These are phyloP conservation scores for Sylvietta virens DNA, from an alignment of 2,113 vertebrate genomes.

Conservation along the genomic window DNA sequence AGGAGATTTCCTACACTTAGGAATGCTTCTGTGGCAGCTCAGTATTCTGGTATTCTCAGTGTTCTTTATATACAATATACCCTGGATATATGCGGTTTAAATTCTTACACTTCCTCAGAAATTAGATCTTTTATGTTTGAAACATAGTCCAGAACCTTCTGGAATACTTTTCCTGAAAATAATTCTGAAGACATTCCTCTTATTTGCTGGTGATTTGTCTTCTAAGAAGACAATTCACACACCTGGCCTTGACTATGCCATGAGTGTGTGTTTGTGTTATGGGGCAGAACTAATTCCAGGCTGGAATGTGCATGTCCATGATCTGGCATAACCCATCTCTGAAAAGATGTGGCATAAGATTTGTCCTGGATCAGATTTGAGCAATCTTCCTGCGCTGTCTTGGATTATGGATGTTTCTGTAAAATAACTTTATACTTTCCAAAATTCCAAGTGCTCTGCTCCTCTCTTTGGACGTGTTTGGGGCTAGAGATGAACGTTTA, in stretches of 20 bases:
- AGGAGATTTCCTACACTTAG: neutral
- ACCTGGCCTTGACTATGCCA: neutral
- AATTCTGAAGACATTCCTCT: neutral
- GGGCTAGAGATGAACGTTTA: neutral
- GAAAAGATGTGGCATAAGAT: neutral
- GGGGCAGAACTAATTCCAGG: neutral
- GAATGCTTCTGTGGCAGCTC: neutral
- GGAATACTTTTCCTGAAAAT: neutral
- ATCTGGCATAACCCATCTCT: neutral
- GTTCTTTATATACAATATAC: neutral
- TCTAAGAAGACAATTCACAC: neutral
- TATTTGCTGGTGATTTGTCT: neutral
- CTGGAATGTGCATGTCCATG: neutral
- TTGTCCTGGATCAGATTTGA: neutral
- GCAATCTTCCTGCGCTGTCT: neutral
- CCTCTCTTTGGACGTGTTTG: neutral
- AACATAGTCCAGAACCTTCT: neutral
- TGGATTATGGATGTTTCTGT: neutral
- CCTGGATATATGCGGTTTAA: neutral
- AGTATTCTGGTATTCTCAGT: neutral
- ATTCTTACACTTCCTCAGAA: neutral
- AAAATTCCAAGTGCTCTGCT: neutral
- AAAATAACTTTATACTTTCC: neutral
- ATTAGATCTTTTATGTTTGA: neutral
- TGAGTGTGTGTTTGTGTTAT: neutral